Base-by-base conservation (phyloP, 2,888 invertebrate genomes). In the Pyrgus malvae region DNA sequence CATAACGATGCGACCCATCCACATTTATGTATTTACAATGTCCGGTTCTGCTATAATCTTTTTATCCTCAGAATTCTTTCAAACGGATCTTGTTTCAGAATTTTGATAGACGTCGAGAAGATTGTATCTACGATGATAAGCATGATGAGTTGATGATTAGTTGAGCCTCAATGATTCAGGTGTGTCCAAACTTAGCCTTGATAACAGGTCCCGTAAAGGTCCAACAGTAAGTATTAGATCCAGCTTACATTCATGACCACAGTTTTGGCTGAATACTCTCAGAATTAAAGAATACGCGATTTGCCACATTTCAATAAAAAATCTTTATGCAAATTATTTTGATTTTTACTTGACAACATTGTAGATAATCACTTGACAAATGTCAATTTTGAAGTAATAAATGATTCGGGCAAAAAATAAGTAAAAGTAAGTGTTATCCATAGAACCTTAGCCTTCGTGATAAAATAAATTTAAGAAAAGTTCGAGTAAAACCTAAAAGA, bases 211-310 rank as follows among this genome's bases (percentile, higher is more conserved):
- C 51, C 69, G 75, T 0, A 87, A 2, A 4, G 83, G 70, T 1
- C 88, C 89, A 3, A 86, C 78, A 8, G 82, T 78, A 3, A 90
- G 64, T 65, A 87, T 78, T 2, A 90, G 72, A 67, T 89, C 87
- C 53, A 90, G 70, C 70, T 86, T 84, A 63, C 83, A 88, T 67
- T 89, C 86, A 74, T 83, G 81, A 27, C 80, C 80, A 69, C 76
- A 78, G 62, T 77, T 75, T 56, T 67, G 76, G 62, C 72, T 83
- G 65, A 76, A 81, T 40, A 84, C 68, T 66, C 78, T 70, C 61
- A 87, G 82, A 68, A 89, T 83, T 56, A 88, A 66, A 9, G 85
- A 87, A 68, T 88, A 90, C 68, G 87, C 84, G 65, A 89, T 83
- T 69, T 86, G 83, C 89, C 89, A 90, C 89, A 90, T 90, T 72